phyloP scores from a whole-genome alignment of 2,888 invertebrate species.

The Parnassius apollo region DNA sequence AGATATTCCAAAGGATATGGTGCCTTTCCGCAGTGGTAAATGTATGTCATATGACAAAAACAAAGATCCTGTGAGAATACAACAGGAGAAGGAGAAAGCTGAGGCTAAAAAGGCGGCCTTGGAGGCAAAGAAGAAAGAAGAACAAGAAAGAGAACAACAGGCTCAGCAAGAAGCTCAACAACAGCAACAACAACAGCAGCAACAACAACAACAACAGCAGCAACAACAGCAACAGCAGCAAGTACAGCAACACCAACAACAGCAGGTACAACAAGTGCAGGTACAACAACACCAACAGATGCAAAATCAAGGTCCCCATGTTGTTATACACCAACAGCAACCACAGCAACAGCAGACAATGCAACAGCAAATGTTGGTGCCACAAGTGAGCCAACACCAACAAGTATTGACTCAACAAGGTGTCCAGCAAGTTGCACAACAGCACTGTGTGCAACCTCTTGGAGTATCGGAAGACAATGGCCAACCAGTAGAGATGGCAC shows the following conservation, averaged over 20 bases:
- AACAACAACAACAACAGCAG: conserved; percentile 58
- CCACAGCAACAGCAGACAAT: conserved; percentile 58
- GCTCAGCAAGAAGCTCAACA: conserved; percentile 60
- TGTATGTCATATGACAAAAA: conserved; percentile 79
- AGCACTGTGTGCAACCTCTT: conserved; percentile 74
- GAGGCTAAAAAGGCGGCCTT: conserved; percentile 76
- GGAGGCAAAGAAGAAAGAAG: conserved; percentile 76
- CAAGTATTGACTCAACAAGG: conserved; percentile 71
- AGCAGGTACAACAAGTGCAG: conserved; percentile 72
- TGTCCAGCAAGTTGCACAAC: conserved; percentile 69
- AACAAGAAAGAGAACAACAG: conserved; percentile 69
- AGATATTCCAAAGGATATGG: conserved; percentile 70
- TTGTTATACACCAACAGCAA: conserved; percentile 66
- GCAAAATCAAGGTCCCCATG: conserved; percentile 57
- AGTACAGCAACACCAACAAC: conserved; percentile 52
- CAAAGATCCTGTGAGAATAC: conserved; percentile 73
- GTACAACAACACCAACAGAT: conserved; percentile 56
- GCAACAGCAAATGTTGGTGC: conserved; percentile 76
- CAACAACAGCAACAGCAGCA: conserved; percentile 68
- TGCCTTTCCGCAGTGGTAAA: conserved; percentile 78
- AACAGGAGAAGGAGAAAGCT: conserved; percentile 74
- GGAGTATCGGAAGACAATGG: conserved; percentile 73
- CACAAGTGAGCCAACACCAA: conserved; percentile 77
- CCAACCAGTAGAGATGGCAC: conserved; percentile 82
- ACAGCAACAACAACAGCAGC: conserved; percentile 54